Base-by-base conservation (phyloP, 2,797 vertebrate genomes). In the Cyprinodon diabolis region DNA sequence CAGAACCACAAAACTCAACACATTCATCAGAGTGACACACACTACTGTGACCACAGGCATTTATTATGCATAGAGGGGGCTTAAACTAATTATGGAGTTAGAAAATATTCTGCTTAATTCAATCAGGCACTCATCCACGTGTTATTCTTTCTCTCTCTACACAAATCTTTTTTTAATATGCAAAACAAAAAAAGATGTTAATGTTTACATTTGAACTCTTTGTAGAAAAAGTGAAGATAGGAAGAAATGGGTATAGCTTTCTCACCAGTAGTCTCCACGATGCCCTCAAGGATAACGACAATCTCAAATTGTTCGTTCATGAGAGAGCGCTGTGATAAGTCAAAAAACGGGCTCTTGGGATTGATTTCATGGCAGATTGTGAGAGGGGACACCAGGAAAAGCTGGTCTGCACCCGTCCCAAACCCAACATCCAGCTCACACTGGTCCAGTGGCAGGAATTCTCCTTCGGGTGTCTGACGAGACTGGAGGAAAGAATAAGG, bases 291-390 rank as follows among this genome's bases (percentile, higher is more conserved):
- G 91, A 97, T 97, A 51, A 97, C 96, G 0, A 97, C 96, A 0
- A 97, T 97, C 86, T 97, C 96, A 90, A 97, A 97, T 72, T 97
- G 94, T 72, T 97, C 96, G 0, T 91, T 97, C 90, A 72, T 91
- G 21, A 97, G 95, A 0, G 96, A 96, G 86, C 96, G 94, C 92
- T 96, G 95, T 2, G 96, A 97, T n/a, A 97, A 90, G 71, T 95
- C 95, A 2, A 97, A 97, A 71, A 97, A 96, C 4, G 96, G 96
- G 84, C 96, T 97, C 87, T 95, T 96, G 69, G 96, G 93, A 72
- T 96, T 96, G 76, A 97, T 97, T 89, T 97, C 96, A 1, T 97
- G 96, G 75, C 96, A 97, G 87, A 97, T 97, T 79, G 96, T 97
- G 81, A 97, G 95, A 5, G 96, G 96, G 30, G 96, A 97, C 67